Conservation (phyloP, 1,140 invertebrate genomes). For the Adelges cooleyi region DNA sequence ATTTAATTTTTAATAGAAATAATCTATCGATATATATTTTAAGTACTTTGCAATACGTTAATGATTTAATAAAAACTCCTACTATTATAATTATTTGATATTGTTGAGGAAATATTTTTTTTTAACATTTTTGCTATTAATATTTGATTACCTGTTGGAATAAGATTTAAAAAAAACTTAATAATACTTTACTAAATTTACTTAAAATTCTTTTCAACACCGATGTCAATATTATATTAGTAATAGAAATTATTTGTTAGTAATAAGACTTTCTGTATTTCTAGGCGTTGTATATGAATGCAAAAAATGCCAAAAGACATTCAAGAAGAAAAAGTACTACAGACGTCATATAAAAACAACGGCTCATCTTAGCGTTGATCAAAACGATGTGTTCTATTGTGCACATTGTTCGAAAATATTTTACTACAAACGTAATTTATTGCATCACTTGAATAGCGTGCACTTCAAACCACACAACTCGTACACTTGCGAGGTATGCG, state of each 20-base stretch:
- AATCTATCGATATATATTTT: no score
- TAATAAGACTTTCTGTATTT: neutral
- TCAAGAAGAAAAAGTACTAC: constrained; percentile 16
- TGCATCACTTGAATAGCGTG: constrained; percentile 5
- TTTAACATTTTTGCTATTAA: no score
- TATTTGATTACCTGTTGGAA: no score
- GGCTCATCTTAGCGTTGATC: neutral
- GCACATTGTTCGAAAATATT: constrained; percentile 21
- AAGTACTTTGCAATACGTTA: no score
- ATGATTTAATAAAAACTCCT: no score
- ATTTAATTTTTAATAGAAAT: no score
- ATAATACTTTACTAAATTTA: no score
- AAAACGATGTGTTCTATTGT: constrained; percentile 4
- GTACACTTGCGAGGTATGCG: constrained; percentile 12
- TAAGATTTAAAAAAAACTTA: no score
- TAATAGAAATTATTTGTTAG: neutral
- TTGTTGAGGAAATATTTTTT: no score
- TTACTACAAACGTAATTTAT: constrained; percentile 22
- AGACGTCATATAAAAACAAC: constrained; percentile 15
- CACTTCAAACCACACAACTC: constrained; percentile 19
- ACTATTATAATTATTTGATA: no score
- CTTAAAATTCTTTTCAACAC: no score
- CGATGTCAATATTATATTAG: no score
- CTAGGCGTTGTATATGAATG: constrained; percentile 14
- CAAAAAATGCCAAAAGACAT: neutral